Evolutionary conservation across 2,888 invertebrate genomes (phyloP), one percentile per base, ranked within the genome.

Genomic region (Metalampra italica): DNA sequence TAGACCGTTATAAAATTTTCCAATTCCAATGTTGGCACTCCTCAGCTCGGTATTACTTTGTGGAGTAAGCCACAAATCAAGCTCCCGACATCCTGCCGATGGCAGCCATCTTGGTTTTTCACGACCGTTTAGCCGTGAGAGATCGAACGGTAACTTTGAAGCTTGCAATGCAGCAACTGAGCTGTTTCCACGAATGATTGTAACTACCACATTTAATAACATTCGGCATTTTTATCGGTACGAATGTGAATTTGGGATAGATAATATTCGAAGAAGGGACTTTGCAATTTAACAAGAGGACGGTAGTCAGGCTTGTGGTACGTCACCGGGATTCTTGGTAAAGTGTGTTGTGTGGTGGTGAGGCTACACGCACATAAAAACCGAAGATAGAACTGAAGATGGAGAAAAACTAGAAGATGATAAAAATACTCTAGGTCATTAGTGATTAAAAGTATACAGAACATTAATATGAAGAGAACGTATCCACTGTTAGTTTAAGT

Each of bases 1-100:
- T 47, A 44, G 50, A 13, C 44, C 50, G 54, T 50, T 59, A 59
- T 62, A 71, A 75, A 68, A 75, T 67, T 71, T 73, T 71, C 71
- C 73, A 71, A 72, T 76, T 63, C 70, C 61, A 67, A 66, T 73
- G 71, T 72, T 76, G 73, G 71, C 75, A 71, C 62, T 64, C 64
- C 64, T 68, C 65, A 60, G 29, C 65, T 60, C 56, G 60, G 62
- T 61, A 70, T 68, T 71, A 69, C 68, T 69, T 64, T 68, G 69
- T 67, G 61, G 59, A 59, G 66, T 55, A 58, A 64, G 66, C 75
- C 75, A 76, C 78, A 82, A 82, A 81, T 80, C 78, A 78, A 78
- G 66, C 76, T 69, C 56, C 59, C 58, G 66, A 66, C 71, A 58
- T 64, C 62, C 58, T 54, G 57, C 56, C 56, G 60, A 54, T 54